Conservation (phyloP, 1,140 invertebrate genomes). For the Triops cancriformis region DNA sequence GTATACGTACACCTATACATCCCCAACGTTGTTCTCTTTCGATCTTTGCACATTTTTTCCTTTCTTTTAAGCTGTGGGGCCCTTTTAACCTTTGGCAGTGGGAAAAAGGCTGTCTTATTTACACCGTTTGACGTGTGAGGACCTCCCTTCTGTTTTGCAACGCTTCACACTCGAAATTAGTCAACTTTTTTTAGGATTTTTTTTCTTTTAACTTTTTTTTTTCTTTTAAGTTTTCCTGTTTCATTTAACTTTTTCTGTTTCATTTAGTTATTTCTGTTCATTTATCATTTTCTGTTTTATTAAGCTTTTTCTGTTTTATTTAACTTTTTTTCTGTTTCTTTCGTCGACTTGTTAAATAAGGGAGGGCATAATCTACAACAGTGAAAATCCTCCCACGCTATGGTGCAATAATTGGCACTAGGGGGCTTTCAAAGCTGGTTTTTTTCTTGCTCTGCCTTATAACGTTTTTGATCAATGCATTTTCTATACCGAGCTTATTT, state of each 20-base stretch:
- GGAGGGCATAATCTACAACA: not conserved
- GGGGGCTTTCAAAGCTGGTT: not conserved
- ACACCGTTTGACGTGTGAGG: slow-evolving; percentile 1
- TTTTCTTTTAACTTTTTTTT: too few relatives aligned
- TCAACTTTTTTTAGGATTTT: not conserved
- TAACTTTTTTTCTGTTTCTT: too few relatives aligned
- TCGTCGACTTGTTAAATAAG: too few relatives aligned
- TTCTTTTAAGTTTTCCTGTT: too few relatives aligned
- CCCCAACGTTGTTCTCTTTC: not conserved
- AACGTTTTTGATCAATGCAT: not conserved
- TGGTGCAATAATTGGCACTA: not conserved
- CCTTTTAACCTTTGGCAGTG: slow-evolving; percentile 5
- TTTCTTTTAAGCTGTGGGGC: not conserved
- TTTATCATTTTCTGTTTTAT: too few relatives aligned
- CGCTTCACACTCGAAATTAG: not conserved
- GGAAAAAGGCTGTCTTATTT: slow-evolving; percentile 1
- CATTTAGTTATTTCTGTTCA: too few relatives aligned
- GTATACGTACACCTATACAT: not conserved
- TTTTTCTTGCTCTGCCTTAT: not conserved
- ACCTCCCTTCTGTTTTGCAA: not conserved
- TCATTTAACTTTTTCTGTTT: too few relatives aligned
- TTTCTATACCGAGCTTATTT: not conserved
- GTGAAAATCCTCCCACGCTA: not conserved
- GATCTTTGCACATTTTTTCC: not conserved
- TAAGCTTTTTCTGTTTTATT: not conserved